Base-by-base conservation (phyloP, 1,140 invertebrate genomes). In the Diorhabda sublineata region DNA sequence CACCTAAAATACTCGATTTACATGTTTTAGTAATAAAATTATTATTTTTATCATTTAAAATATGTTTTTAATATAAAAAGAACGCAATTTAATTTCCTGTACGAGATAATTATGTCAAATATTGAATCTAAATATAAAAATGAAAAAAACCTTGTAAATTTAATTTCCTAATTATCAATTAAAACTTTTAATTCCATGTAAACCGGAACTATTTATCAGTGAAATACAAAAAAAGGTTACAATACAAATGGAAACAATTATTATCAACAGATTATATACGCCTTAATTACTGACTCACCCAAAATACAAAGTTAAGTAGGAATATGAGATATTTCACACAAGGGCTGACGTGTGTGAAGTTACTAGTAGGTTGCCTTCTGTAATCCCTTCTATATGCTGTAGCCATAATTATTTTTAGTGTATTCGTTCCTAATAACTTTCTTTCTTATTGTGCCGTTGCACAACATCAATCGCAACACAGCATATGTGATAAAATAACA, bases 251-350 rank as follows among this genome's bases (percentile, higher is more conserved):
- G 26, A 26, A 26, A 26, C 26, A 26, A 26, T 26, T 26, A 26
- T 26, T 26, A 26, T 26, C 26, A 26, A 26, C 26, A 26, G 26
- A 26, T 26, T 26, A 26, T 26, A 52, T 8, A 52, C 4, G n/a
- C 47, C 6, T 8, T 4, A 52, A 52, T 52, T 52, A 68, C 45
- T 64, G 61, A 84, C 89, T 88, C 82, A 94, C 93, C 94, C 94
- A 96, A 83, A 96, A 95, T 71, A 95, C 84, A 81, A 97, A 95
- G 84, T 97, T 97, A 68, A 96, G 86, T 79, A 95, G 85, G 83
- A 97, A 96, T 81, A 97, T 94, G 85, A 95, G 91, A 79, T 96
- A 97, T 82, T 97, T 97, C 5, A 95, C 91, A 82, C 92, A 95
- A n/a, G 92, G 90, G 77, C 92, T 95, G 65, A 94, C 92, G 80